phyloP scores from a whole-genome alignment of 2,797 vertebrate species.

The Arctocebus calabarensis region DNA sequence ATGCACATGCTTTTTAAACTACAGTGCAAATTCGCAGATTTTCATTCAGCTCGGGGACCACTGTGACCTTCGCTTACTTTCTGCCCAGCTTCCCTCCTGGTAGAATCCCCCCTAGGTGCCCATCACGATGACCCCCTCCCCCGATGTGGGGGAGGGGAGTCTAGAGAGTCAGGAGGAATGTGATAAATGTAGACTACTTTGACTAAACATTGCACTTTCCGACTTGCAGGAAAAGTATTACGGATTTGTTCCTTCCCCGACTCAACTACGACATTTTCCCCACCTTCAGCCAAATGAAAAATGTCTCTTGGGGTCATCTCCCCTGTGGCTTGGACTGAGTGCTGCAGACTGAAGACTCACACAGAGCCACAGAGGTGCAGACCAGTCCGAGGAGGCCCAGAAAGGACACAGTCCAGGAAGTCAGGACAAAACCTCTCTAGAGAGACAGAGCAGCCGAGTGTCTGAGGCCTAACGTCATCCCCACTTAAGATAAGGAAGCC shows the following conservation, averaged over 20 bases:
- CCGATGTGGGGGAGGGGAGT: background rate
- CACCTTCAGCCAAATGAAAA: background rate
- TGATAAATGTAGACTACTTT: background rate
- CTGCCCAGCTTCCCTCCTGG: background rate
- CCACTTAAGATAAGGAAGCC: background rate
- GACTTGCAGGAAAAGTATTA: background rate
- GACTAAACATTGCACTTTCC: background rate
- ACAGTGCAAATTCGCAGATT: background rate
- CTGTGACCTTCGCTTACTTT: background rate
- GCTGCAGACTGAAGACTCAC: background rate
- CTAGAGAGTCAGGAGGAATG: background rate
- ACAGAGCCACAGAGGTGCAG: background rate
- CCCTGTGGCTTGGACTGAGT: background rate
- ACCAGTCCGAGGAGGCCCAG: background rate
- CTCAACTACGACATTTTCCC: background rate
- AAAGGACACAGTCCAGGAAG: background rate
- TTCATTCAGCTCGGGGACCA: background rate
- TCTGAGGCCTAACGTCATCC: accelerated
- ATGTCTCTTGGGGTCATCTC: background rate
- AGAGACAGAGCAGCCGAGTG: accelerated
- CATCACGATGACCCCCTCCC: no score
- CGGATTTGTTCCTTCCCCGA: background rate
- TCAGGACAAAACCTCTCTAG: background rate
- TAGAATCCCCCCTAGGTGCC: background rate
- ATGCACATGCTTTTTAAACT: background rate